Percentiles rank a stretch among this genome's conserved stretches.
phyloP scores from a whole-genome alignment of 2,113 vertebrate genomes.

The Megalops atlanticus region DNA sequence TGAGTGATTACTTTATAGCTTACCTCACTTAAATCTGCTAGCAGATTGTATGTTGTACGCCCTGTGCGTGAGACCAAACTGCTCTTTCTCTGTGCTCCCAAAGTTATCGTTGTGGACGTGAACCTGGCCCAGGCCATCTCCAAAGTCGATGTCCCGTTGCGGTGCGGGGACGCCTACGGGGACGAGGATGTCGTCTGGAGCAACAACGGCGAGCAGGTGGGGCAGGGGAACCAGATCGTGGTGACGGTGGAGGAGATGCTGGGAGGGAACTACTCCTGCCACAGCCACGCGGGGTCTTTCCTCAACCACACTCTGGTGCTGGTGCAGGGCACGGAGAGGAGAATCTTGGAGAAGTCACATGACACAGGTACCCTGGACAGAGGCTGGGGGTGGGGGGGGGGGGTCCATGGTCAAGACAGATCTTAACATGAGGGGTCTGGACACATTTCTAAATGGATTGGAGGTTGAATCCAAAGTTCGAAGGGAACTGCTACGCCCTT shows the following conservation, averaged over 20 bases:
- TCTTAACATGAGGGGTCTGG: no score
- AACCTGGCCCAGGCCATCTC: constrained; percentile 19
- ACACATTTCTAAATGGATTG: no score
- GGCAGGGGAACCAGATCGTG: constrained; percentile 33
- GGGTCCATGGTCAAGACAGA: no score
- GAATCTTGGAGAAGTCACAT: constrained; percentile 39
- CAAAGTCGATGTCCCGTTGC: constrained; percentile 34
- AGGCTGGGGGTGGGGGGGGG: no score
- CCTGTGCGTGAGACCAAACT: no score
- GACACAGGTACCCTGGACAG: constrained; percentile 33
- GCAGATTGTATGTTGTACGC: no score
- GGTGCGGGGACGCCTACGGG: constrained; percentile 36
- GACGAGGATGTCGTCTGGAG: constrained; percentile 37
- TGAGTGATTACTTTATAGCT: no score
- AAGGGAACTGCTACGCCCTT: no score
- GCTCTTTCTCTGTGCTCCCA: neutral
- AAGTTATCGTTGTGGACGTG: constrained; percentile 42
- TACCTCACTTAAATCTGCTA: no score
- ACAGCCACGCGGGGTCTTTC: constrained; percentile 21
- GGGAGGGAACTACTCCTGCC: constrained; percentile 46
- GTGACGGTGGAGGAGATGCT: constrained; percentile 42
- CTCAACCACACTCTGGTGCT: constrained; percentile 50
- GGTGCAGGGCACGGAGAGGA: constrained; percentile 37
- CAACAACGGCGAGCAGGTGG: constrained; percentile 18
- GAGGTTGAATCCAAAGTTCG: no score